Base-by-base conservation (phyloP, 1,140 invertebrate species). In the Lucilia cuprina region DNA sequence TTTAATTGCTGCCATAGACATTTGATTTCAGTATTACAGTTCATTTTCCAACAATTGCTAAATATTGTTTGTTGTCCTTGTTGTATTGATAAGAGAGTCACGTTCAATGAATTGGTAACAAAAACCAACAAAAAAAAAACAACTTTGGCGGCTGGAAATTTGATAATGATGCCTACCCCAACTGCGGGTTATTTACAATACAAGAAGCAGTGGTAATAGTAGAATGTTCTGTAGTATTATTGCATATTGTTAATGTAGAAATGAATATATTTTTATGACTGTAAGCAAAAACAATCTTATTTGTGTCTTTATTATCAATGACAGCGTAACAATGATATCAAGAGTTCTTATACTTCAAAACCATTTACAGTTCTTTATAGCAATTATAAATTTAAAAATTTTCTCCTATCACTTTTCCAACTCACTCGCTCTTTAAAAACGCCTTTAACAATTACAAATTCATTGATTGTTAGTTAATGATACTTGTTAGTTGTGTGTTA, bases 11-110 rank as follows among this genome's bases (percentile, higher is more conserved):
- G 17, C 19, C 77, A 78, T 49, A 78, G 41, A 19, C 35, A 41
- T 41, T 41, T 41, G 7, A 78, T 49, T 78, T 78, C 77, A n/a
- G 41, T 17, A n/a, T 30, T 47, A 49, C 17, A 9, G 41, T 78
- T 78, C 19, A 47, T 49, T 49, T 77, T 65, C 60, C 60, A 65
- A 65, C 60, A 19, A 14, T 65, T 65, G 19, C 60, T 65, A 65
- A 65, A 65, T 65, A 65, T 19, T 19, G 7, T 65, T 55, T n/a
- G 50, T 55, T 55, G 50, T 55, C 17, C 12, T 55, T 55, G 50
- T 65, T 19, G 77, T 78, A 78, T 78, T 78, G 77, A 78, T 78
- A 78, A 78, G 77, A 78, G n/a, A 49, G 77, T 78, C 77, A 78
- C 77, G 77, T 78, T 78, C 47, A 47, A 65, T 65, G 60, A 65